Evolutionary conservation across 2,797 vertebrate species (phyloP).

Genomic region (Danio tinwini): DNA sequence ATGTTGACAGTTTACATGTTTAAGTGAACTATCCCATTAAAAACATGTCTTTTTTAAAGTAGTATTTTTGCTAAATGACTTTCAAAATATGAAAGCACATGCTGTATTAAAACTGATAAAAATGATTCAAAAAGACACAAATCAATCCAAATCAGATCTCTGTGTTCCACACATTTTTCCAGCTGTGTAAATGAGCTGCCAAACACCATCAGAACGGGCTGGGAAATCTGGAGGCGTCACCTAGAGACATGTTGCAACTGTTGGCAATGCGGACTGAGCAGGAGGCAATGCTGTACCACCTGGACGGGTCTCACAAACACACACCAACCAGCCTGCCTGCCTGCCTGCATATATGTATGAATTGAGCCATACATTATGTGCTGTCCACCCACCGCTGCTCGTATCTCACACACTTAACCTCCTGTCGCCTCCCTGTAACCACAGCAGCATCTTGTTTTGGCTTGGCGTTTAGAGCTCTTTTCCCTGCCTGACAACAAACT

Average conservation of each 20-base stretch:
- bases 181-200: conserved; percentile 61
- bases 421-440: background rate
- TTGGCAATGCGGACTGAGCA: conserved; percentile 52
- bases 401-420: conserved; percentile 15
- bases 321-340: background rate
- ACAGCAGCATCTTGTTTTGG: conserved; percentile 7
- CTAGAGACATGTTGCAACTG: conserved; percentile 63
- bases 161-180: conserved; percentile 43
- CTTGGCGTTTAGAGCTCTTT: background rate
- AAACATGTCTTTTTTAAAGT: background rate
- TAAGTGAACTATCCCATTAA: background rate
- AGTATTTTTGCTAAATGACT: background rate
- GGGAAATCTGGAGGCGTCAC: conserved; percentile 73
- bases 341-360: background rate
- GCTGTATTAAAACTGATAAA: background rate
- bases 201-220: conserved; percentile 59
- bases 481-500: background rate
- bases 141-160: conserved; percentile 14
- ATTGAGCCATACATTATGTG: conserved; percentile 22
- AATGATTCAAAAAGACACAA: background rate
- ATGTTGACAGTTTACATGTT: no score
- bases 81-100: background rate
- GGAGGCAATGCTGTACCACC: conserved; percentile 38
- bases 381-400: conserved; percentile 4
- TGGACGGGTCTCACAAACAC: background rate